phyloP scores from a whole-genome alignment of 1,140 invertebrate species.

The Protaetia brevitarsis region DNA sequence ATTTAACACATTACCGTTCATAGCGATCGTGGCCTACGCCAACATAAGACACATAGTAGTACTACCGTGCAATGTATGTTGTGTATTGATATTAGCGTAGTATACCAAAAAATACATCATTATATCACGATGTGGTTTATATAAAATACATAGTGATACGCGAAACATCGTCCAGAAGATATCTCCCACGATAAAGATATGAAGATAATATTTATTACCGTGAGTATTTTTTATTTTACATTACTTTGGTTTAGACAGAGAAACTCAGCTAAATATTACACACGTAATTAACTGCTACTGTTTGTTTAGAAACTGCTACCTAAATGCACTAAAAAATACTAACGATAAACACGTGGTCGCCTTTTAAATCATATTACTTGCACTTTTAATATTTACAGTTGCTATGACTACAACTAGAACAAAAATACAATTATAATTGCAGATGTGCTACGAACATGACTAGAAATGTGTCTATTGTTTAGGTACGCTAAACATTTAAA shows the following conservation, averaged over 20 bases:
- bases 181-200: neutral
- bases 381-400: too few relatives aligned
- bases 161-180: neutral
- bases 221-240: neutral
- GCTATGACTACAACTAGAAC: too few relatives aligned
- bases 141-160: neutral
- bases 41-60: neutral
- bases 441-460: too few relatives aligned
- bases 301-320: neutral
- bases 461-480: too few relatives aligned
- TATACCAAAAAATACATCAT: neutral
- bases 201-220: conserved; percentile 10
- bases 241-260: neutral
- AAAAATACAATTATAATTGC: too few relatives aligned
- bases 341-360: neutral
- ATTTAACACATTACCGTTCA: conserved; percentile 14
- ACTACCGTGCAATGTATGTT: neutral
- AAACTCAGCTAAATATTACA: neutral
- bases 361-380: too few relatives aligned
- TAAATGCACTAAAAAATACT: neutral
- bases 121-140: conserved; percentile 13
- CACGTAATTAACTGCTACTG: neutral
- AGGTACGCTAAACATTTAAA: too few relatives aligned
- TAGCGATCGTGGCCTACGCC: neutral
- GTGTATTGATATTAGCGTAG: neutral